Conservation (phyloP, 1,140 invertebrate species). For the Megathymus violae region DNA sequence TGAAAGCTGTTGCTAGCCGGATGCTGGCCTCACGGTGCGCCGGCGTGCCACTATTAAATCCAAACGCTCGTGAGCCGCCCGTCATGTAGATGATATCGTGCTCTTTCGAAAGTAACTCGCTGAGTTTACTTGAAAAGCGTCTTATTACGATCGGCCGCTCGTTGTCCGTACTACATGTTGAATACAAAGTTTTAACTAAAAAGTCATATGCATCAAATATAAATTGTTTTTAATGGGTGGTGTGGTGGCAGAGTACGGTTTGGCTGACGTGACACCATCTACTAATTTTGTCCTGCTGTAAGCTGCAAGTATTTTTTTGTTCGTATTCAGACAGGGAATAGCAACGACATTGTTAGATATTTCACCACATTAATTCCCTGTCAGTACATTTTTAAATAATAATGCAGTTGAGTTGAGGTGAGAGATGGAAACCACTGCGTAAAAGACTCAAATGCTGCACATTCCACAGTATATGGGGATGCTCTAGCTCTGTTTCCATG, state of each 20-base stretch:
- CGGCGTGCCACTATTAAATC: slow-evolving; percentile 71
- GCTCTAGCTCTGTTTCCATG: too few species aligned
- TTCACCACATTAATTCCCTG: neutral
- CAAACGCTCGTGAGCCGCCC: slow-evolving; percentile 69
- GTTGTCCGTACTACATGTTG: slow-evolving; percentile 33
- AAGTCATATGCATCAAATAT: too few species aligned
- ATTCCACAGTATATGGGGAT: too few species aligned
- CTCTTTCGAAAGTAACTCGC: slow-evolving; percentile 74
- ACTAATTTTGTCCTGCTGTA: too few species aligned
- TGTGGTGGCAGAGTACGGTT: too few species aligned
- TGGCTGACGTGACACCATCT: too few species aligned
- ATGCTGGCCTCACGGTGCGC: slow-evolving; percentile 69
- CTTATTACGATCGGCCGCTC: slow-evolving; percentile 54
- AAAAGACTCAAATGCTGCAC: slow-evolving; percentile 19
- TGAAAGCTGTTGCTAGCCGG: slow-evolving; percentile 80
- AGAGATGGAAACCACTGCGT: neutral
- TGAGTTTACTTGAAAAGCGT: slow-evolving; percentile 65
- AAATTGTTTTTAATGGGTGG: too few species aligned
- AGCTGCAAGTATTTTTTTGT: too few species aligned
- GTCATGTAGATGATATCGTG: slow-evolving; percentile 79
- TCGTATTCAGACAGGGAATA: too few species aligned
- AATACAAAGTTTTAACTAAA: neutral
- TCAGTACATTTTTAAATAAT: slow-evolving; percentile 9
- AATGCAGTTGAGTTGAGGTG: neutral
- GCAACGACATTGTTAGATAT: neutral